Evolutionary conservation across 2,113 vertebrate genomes (phyloP).

Genomic region (Hepsetus odoe): DNA sequence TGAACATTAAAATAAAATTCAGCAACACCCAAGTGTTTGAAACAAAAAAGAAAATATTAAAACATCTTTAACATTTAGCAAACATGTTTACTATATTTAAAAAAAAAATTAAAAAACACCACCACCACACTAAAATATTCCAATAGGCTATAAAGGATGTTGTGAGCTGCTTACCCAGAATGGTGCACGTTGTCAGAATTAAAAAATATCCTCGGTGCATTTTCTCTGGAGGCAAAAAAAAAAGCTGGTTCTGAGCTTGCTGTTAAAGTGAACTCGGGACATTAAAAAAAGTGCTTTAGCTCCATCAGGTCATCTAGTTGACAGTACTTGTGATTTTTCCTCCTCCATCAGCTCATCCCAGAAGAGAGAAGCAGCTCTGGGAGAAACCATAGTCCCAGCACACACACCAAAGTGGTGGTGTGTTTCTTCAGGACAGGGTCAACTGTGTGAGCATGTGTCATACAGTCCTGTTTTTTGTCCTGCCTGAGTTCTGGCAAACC

Average conservation of each 20-base stretch:
- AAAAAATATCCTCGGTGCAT: conserved; percentile 57
- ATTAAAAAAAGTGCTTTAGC: neutral
- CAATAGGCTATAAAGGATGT: neutral
- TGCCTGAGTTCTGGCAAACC: too few species aligned
- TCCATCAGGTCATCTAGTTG: neutral
- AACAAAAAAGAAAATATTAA: too few species aligned
- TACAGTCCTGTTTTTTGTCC: too few species aligned
- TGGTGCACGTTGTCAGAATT: conserved; percentile 54
- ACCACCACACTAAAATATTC: too few species aligned
- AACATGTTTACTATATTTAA: neutral
- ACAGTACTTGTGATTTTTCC: neutral
- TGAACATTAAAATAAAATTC: too few species aligned
- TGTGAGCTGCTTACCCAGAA: conserved; percentile 67
- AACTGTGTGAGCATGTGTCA: too few species aligned
- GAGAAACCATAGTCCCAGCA: neutral
- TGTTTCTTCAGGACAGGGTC: too few species aligned
- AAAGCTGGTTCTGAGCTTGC: too few species aligned
- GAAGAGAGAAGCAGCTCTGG: neutral
- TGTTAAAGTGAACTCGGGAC: neutral
- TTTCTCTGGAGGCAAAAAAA: conserved; percentile 32
- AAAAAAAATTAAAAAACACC: neutral
- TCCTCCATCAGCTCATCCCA: neutral
- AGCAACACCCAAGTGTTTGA: too few species aligned
- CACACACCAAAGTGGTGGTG: neutral
- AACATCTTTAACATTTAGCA: too few species aligned